Evolutionary conservation across 1,140 invertebrate genomes (phyloP), one percentile per base, ranked within the genome.

Genomic region (Dendroctonus ponderosae): DNA sequence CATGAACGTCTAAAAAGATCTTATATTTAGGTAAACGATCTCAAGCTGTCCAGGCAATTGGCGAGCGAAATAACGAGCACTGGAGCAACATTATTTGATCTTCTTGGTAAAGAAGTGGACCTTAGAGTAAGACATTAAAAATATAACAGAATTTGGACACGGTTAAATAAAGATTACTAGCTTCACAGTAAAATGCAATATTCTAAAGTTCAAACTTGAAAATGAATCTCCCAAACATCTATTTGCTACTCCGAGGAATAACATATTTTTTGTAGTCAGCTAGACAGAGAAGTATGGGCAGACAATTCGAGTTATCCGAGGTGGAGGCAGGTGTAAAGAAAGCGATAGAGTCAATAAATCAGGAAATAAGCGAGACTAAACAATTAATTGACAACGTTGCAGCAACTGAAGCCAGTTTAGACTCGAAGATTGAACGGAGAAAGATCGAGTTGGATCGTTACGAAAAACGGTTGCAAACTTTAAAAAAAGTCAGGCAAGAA

Each of bases 351-450:
- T 81, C 81, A 48, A 84, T 87, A 4, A 85, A 85, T 71, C 82
- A 81, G 63, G 90, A 93, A 73, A 87, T 92, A n/a, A 78, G 83
- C 6, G 87, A 89, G 66, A 90, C 85, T 0, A 85, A 87, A 58
- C 83, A 85, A 51, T 86, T 91, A 75, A 90, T 96, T 59, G 89
- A 91, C 70, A 94, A 90, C 79, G 89, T 96, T 9, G 88, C 91
- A 51, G 88, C 89, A 40, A 92, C 90, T 74, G 90, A 97, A 83
- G 85, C 89, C 62, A 94, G 88, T 72, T 80, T 99, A 0, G 93
- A 96, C 71, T 84, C 86, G 2, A 97, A 98, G 82, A 92, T 99
- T 67, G 94, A 98, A 76, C 90, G 96, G 51, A 89, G 93, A 70
- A 86, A 87, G 71, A 86, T 87, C 5, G 97, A 99, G 78, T 82